phyloP scores from a whole-genome alignment of 2,888 invertebrate genomes.

The Apamea crenata region DNA sequence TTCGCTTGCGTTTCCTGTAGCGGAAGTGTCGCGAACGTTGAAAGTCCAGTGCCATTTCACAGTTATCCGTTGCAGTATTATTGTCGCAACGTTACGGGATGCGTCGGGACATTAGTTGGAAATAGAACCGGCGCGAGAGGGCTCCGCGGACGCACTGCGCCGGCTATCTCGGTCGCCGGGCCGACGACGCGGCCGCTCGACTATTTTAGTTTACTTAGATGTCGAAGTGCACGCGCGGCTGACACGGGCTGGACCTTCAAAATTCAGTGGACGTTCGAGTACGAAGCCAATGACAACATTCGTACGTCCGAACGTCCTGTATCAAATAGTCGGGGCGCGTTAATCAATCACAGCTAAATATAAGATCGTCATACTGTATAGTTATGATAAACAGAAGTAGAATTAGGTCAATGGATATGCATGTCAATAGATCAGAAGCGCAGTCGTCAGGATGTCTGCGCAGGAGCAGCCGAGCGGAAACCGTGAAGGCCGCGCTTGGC shows the following conservation, averaged over 20 bases:
- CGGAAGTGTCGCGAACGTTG: slow-evolving; percentile 85
- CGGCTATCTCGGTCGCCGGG: slow-evolving; percentile 90
- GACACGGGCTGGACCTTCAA: slow-evolving; percentile 86
- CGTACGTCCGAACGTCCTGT: slow-evolving; percentile 55
- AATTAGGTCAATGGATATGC: slow-evolving; percentile 69
- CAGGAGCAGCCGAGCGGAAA: slow-evolving; percentile 69
- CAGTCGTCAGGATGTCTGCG: slow-evolving; percentile 59
- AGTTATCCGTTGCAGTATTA: slow-evolving; percentile 82
- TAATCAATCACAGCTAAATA: slow-evolving; percentile 43
- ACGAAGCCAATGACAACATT: slow-evolving; percentile 73
- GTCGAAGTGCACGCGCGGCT: slow-evolving; percentile 87
- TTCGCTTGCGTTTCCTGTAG: slow-evolving; percentile 85
- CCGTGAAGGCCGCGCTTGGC: slow-evolving; percentile 39
- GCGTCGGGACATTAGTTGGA: slow-evolving; percentile 86
- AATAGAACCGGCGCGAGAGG: slow-evolving; percentile 90
- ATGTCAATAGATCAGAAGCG: slow-evolving; percentile 68
- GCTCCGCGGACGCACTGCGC: slow-evolving; percentile 88
- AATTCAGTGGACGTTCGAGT: slow-evolving; percentile 67
- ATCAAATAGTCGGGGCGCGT: slow-evolving; percentile 34
- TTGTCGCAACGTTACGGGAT: slow-evolving; percentile 83
- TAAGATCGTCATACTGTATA: slow-evolving; percentile 7
- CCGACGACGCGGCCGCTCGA: slow-evolving; percentile 82
- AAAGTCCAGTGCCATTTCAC: slow-evolving; percentile 89
- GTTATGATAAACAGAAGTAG: slow-evolving; percentile 26
- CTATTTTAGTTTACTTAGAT: slow-evolving; percentile 90